Conservation (phyloP, 1,140 invertebrate species). For the Lasioglossum albipes region DNA sequence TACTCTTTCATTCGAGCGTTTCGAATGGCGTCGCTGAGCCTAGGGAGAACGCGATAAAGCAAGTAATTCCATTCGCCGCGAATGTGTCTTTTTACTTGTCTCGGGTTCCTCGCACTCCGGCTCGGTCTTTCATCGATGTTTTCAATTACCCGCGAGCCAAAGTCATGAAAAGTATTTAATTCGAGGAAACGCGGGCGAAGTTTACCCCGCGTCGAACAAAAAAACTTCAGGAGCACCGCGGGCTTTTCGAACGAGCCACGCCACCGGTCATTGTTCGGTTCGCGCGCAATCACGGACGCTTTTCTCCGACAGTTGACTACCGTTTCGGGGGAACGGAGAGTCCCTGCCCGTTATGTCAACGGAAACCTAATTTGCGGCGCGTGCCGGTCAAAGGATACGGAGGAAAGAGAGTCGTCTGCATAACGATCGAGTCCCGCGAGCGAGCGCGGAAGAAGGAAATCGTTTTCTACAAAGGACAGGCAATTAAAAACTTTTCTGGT, state of each 20-base stretch:
- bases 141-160: conserved; percentile 4
- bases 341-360: background rate
- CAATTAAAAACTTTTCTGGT: conserved; percentile 55
- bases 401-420: background rate
- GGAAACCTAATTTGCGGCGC: conserved; percentile 6
- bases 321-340: background rate
- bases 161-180: conserved; percentile 6
- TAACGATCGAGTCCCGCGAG: background rate
- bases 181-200: background rate
- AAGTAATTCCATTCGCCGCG: background rate
- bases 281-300: background rate
- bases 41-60: background rate
- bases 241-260: background rate
- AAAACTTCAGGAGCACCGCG: background rate
- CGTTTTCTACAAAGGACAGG: conserved; percentile 17
- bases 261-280: background rate
- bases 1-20: background rate
- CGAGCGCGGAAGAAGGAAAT: background rate
- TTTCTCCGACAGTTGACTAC: background rate
- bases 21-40: background rate
- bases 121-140: background rate
- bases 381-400: conserved; percentile 6
- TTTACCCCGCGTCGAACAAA: background rate
- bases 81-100: background rate
- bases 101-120: background rate